Evolutionary conservation across 2,113 vertebrate genomes (phyloP), one percentile per base, ranked within the genome.

Genomic region (Tringa solitaria): DNA sequence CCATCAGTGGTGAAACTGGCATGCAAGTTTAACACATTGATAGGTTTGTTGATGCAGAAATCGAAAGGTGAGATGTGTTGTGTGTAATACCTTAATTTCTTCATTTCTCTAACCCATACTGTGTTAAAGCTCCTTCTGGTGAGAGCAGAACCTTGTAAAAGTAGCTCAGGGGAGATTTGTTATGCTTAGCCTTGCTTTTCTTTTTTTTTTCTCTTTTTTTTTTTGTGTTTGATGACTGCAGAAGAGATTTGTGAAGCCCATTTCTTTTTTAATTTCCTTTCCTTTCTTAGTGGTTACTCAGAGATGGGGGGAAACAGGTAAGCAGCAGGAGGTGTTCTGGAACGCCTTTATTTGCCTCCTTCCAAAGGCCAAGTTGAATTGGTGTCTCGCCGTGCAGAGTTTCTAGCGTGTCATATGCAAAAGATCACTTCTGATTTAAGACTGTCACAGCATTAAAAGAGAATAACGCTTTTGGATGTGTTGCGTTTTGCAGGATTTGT

Each of bases 331-430:
- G 77, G 24, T 41, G 63, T 90, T 75, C 39, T 53, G 39, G 9
- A 35, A 1, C 41, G 68, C 56, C 63, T 59, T n/a, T 43, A 12
- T 28, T 88, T 61, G n/a, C 15, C 19, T 65, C 17, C 8, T 53
- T 53, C 50, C 0, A 0, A 51, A 48, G 56, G 60, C 68, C 17
- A 7, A 0, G 70, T 54, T 56, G 53, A 57, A 16, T 4, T 56
- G 54, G 19, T 84, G 76, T 68, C 64, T 80, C 19, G 14, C 45
- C 4, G 0, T 50, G 50, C 1, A 4, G 37, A 48, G 28, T 76
- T n/a, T n/a, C 50, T 51, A 37, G 50, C 8, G 0, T 57, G 45
- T 81, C 12, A 4, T 45, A 4, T 26, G 23, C 83, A 24, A 65
- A 61, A 63, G 48, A 75, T 88, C 50, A 8, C 35, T 59, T 63